Evolutionary conservation across 2,888 invertebrate genomes (phyloP), one percentile per base, ranked within the genome.

Genomic region (Brachyptera risi): DNA sequence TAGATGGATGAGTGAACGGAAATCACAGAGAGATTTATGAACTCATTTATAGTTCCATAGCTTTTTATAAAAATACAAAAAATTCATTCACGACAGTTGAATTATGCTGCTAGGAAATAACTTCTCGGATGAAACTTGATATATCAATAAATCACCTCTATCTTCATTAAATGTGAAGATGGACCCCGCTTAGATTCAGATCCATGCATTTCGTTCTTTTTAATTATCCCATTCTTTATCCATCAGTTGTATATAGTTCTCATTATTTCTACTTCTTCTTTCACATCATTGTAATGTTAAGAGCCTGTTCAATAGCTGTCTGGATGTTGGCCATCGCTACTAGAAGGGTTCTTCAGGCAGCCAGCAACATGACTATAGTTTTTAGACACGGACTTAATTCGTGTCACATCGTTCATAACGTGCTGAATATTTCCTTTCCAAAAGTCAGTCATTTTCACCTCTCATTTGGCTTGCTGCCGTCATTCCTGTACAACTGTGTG

Each of bases 381-480:
- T 27, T 44, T 26, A 47, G 56, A 47, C 58, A 35, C 31, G 42
- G 24, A 40, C 24, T 40, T 61, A 61, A 58, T 61, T 56, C 61
- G 27, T 37, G 13, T 21, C 40, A 61, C 57, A 57, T 61, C 61
- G 50, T 57, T 61, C 61, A 57, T 61, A 57, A 61, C 57, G 15
- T 21, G 11, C 35, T 23, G 19, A 5, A 27, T 31, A 17, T 17
- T 23, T 4, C 17, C 5, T n/a, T n/a, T n/a, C n/a, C n/a, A n/a
- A n/a, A n/a, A n/a, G n/a, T n/a, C n/a, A n/a, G n/a, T n/a, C n/a
- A n/a, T n/a, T n/a, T n/a, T n/a, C n/a, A n/a, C n/a, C n/a, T n/a
- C n/a, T n/a, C n/a, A n/a, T n/a, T n/a, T n/a, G n/a, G 27, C 21
- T 13, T 15, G n/a, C 35, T 54, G 9, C 15, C 5, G 26, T 11